Evolutionary conservation across 2,113 vertebrate species (phyloP).

Genomic region (Perognathus longimembris): DNA sequence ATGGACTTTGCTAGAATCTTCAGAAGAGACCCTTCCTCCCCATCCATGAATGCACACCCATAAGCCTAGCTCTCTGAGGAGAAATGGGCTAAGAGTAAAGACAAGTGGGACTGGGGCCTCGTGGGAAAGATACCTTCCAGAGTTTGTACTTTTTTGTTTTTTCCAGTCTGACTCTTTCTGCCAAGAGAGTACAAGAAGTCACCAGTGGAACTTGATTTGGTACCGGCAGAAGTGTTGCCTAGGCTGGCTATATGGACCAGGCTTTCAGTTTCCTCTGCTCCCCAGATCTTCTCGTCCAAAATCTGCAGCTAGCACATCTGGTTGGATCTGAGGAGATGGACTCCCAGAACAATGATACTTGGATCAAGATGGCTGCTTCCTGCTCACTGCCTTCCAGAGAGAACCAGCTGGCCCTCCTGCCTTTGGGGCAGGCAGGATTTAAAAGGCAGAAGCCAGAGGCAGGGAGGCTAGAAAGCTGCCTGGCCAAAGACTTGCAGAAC

Average conservation of each 20-base stretch:
- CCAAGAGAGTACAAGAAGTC: neutral
- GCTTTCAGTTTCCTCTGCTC: neutral
- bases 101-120: constrained; percentile 31
- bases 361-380: constrained; percentile 33
- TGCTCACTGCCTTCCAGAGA: neutral
- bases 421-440: constrained; percentile 35
- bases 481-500: constrained; percentile 25
- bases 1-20: constrained; percentile 47
- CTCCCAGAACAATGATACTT: neutral
- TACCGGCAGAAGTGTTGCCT: neutral
- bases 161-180: neutral
- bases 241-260: neutral
- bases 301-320: neutral
- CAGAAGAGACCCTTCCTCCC: constrained; percentile 36
- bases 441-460: constrained; percentile 51
- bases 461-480: constrained; percentile 44
- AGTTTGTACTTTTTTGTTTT: constrained; percentile 4
- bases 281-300: neutral
- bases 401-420: constrained; percentile 28
- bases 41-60: neutral
- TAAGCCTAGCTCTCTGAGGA: constrained; percentile 8
- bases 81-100: neutral
- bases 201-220: neutral
- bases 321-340: neutral
- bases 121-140: constrained; percentile 32